Conservation (phyloP, 1,140 invertebrate species). For the Megalopta genalis region DNA sequence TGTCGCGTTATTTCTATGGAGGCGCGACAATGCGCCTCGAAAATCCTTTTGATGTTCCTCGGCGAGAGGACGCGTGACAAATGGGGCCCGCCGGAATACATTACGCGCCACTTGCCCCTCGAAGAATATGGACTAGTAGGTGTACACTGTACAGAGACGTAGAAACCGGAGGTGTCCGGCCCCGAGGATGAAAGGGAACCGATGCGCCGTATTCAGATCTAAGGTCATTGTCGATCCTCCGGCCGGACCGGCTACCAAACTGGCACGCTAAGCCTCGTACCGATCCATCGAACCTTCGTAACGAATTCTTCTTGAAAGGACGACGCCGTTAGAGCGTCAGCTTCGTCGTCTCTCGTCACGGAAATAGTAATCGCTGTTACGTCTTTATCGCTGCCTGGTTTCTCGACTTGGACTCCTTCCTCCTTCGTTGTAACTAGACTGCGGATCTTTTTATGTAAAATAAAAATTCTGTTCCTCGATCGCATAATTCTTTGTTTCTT, state of each 20-base stretch:
- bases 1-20: slow-evolving; percentile 40
- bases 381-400: too few relatives aligned
- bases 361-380: too few relatives aligned
- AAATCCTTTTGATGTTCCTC: slow-evolving; percentile 48
- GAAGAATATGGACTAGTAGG: slow-evolving; percentile 61
- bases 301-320: slow-evolving; percentile 23
- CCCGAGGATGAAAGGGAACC: slow-evolving; percentile 35
- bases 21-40: slow-evolving; percentile 42
- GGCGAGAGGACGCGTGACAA: slow-evolving; percentile 49
- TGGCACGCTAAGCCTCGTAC: neutral
- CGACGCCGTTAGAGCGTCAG: too few relatives aligned
- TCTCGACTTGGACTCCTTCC: too few relatives aligned
- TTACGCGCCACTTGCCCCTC: slow-evolving; percentile 55
- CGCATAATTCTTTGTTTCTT: too few relatives aligned
- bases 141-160: slow-evolving; percentile 39
- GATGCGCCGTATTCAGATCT: slow-evolving; percentile 35
- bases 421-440: too few relatives aligned
- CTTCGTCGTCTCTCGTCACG: too few relatives aligned
- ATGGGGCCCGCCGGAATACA: slow-evolving; percentile 52
- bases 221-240: slow-evolving; percentile 34
- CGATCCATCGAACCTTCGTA: neutral
- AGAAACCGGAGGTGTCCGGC: slow-evolving; percentile 37
- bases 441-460: too few relatives aligned
- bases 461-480: too few relatives aligned
- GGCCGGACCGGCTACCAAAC: slow-evolving; percentile 19